These are phyloP conservation scores for Drosophila melanogaster DNA, from an alignment of 1,140 invertebrate species.

Conservation along the genomic window Release_6_plus_ISO1_MT NT_033779.5:1107501-1108000, in stretches of 20 bases:
- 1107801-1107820: conserved; percentile 64
- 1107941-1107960: conserved; percentile 13
- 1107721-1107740: conserved; percentile 88
- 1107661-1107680: conserved; percentile 85
- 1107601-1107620: conserved; percentile 64
- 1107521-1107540: conserved; percentile 67
- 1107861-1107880: conserved; percentile 56
- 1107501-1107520: conserved; percentile 78
- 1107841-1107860: conserved; percentile 70
- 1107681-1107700: conserved; percentile 87
- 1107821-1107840: conserved; percentile 79
- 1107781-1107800: too few relatives aligned
- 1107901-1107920: conserved; percentile 56
- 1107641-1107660: conserved; percentile 66
- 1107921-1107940: conserved; percentile 28
- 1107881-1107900: conserved; percentile 65
- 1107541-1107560: conserved; percentile 61
- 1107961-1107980: conserved; percentile 11
- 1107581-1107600: conserved; percentile 65
- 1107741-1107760: conserved; percentile 87
- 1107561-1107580: conserved; percentile 75
- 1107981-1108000: too few relatives aligned
- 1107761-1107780: neutral
- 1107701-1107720: conserved; percentile 87
- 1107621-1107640: conserved; percentile 68